These are phyloP conservation scores for Amphiprion percula DNA, from an alignment of 2,113 vertebrate species.

Conservation along the genomic window DNA sequence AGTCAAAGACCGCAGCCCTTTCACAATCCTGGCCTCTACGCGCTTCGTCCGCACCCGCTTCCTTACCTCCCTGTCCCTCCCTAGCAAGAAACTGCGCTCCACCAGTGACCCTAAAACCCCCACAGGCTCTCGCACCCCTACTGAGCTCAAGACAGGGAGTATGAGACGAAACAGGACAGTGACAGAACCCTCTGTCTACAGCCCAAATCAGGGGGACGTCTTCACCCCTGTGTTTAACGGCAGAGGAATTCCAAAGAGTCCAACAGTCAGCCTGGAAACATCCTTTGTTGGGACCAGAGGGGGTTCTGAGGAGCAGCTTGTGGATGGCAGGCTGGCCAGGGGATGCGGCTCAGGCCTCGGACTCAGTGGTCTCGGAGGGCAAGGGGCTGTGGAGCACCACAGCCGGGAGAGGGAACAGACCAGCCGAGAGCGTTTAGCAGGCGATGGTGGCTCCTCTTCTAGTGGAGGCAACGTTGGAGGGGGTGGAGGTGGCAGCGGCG, in stretches of 20 bases:
- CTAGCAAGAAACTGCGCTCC: slow-evolving; percentile 96
- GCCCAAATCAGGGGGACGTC: slow-evolving; percentile 89
- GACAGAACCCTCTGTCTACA: slow-evolving; percentile 91
- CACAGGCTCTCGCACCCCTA: slow-evolving; percentile 80
- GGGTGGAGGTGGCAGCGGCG: slow-evolving; percentile 77
- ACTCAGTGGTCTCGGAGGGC: slow-evolving; percentile 62
- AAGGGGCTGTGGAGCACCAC: slow-evolving; percentile 80
- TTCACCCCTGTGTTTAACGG: slow-evolving; percentile 87
- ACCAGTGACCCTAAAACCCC: slow-evolving; percentile 93
- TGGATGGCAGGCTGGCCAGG: slow-evolving; percentile 77
- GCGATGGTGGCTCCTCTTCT: slow-evolving; percentile 88
- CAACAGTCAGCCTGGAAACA: slow-evolving; percentile 92
- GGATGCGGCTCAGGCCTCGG: slow-evolving; percentile 84
- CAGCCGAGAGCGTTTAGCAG: slow-evolving; percentile 91
- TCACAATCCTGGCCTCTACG: slow-evolving; percentile 93
- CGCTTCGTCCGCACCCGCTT: slow-evolving; percentile 94
- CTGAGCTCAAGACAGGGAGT: slow-evolving; percentile 87
- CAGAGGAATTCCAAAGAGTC: slow-evolving; percentile 89
- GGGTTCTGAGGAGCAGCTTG: slow-evolving; percentile 88
- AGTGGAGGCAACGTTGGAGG: slow-evolving; percentile 88
- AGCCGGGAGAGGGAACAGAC: slow-evolving; percentile 87
- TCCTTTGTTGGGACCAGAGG: slow-evolving; percentile 92
- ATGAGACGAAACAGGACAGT: slow-evolving; percentile 91
- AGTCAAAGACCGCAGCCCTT: slow-evolving; percentile 94
- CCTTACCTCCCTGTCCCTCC: slow-evolving; percentile 93